A percentile compares a stretch with the other conserved stretches of the same genome.
phyloP scores from a whole-genome alignment of 1,140 invertebrate species.

The Procambarus virginalis region DNA sequence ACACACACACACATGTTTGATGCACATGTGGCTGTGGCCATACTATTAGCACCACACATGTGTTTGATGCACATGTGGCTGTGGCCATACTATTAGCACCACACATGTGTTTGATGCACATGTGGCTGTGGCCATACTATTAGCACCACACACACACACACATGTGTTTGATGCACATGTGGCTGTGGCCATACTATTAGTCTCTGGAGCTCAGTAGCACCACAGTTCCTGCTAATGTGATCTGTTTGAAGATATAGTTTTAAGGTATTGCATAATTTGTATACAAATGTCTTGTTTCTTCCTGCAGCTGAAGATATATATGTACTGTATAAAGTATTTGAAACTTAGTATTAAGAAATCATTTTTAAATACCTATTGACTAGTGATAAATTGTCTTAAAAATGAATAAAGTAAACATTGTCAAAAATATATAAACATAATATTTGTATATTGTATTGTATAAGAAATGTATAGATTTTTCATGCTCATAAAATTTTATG shows the following conservation, averaged over 20 bases:
- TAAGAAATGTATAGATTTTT: neutral
- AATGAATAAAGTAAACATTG: neutral
- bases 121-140: too few species aligned
- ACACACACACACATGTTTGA: neutral
- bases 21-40: conserved; percentile 10
- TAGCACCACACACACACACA: neutral
- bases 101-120: too few species aligned
- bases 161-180: neutral
- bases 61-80: too few species aligned
- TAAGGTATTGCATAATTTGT: conserved; percentile 17
- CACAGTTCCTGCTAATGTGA: conserved; percentile 38
- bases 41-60: neutral
- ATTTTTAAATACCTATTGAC: conserved; percentile 6
- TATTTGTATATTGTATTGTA: neutral
- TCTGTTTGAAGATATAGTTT: conserved; percentile 27
- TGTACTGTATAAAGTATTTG: neutral
- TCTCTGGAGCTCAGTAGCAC: conserved; percentile 7
- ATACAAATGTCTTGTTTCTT: conserved; percentile 3
- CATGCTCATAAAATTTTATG: conserved; percentile 16
- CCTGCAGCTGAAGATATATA: conserved; percentile 7
- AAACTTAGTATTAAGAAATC: neutral
- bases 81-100: too few species aligned
- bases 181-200: conserved; percentile 18
- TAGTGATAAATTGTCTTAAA: neutral
- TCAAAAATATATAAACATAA: conserved; percentile 4